A percentile compares a stretch with the other conserved stretches of the same genome.
Evolutionary conservation across 2,888 invertebrate species (phyloP).

Genomic region (Tricholauxania praeusta): DNA sequence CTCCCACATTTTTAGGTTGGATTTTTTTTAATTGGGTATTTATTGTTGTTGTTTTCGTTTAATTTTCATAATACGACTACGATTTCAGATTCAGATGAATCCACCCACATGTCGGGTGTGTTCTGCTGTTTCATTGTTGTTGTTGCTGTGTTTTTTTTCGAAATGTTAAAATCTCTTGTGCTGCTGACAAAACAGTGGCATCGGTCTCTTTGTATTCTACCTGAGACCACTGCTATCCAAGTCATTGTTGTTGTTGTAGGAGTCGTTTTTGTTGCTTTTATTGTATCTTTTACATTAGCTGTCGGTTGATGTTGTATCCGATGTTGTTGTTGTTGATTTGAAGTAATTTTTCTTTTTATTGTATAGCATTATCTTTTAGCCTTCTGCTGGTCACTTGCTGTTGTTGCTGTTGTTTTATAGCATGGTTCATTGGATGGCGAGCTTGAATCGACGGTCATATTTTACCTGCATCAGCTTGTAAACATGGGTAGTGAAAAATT

Average conservation of each 20-base stretch:
- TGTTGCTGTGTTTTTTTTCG: neutral
- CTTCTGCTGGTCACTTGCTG: constrained; percentile 20
- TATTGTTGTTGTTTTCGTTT: constrained; percentile 22
- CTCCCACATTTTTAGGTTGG: neutral
- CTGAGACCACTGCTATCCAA: neutral
- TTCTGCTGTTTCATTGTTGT: neutral
- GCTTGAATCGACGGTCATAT: constrained; percentile 2
- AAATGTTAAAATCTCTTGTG: neutral
- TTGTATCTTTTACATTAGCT: too few relatives aligned
- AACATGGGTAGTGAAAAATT: neutral
- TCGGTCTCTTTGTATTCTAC: constrained; percentile 16
- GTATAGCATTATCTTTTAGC: constrained; percentile 1
- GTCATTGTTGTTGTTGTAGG: neutral
- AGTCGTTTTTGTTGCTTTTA: constrained; percentile 2
- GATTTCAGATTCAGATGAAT: constrained; percentile 21
- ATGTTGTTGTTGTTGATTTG: neutral
- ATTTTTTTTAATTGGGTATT: neutral
- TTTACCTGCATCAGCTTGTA: constrained; percentile 20
- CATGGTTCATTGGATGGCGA: neutral
- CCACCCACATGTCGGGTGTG: constrained; percentile 34
- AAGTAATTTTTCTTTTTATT: neutral
- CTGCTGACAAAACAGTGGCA: neutral
- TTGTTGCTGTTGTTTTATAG: constrained; percentile 4
- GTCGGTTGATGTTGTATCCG: constrained; percentile 3
- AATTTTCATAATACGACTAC: neutral